Evolutionary conservation across 2,888 invertebrate species (phyloP).

Genomic region (Mythimna vitellina): DNA sequence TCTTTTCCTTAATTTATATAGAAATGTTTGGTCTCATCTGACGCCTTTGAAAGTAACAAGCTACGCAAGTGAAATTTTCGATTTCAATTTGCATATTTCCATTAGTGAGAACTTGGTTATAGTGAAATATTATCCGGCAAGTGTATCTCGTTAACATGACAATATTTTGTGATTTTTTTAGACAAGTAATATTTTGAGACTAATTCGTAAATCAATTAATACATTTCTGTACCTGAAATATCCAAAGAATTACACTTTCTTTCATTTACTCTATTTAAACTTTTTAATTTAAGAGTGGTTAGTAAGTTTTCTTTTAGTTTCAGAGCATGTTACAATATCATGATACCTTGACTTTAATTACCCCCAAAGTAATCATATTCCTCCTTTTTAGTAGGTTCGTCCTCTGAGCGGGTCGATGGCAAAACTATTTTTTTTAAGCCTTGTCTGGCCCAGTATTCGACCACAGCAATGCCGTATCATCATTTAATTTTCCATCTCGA

Average conservation of each 20-base stretch:
- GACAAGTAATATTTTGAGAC: background rate
- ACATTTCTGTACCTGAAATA: no score
- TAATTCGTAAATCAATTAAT: background rate
- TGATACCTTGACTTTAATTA: no score
- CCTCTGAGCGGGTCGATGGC: no score
- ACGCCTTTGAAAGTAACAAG: conserved; percentile 83
- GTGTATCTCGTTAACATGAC: conserved; percentile 15
- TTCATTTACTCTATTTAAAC: no score
- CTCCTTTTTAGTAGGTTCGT: no score
- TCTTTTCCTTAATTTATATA: conserved; percentile 90
- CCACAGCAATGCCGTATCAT: no score
- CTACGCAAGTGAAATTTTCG: conserved; percentile 74
- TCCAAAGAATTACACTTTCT: no score
- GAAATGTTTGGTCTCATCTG: conserved; percentile 87
- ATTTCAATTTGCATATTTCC: conserved; percentile 73
- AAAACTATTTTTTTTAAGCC: no score
- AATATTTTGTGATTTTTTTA: background rate
- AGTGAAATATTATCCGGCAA: conserved; percentile 28
- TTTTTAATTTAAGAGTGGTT: no score
- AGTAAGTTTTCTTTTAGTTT: background rate
- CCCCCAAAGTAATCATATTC: no score
- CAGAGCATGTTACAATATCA: background rate
- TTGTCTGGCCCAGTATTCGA: no score
- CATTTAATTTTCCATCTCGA: no score
- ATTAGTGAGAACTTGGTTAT: conserved; percentile 44